phyloP scores from a whole-genome alignment of 2,888 invertebrate genomes.

The Drosophila longiperda region DNA sequence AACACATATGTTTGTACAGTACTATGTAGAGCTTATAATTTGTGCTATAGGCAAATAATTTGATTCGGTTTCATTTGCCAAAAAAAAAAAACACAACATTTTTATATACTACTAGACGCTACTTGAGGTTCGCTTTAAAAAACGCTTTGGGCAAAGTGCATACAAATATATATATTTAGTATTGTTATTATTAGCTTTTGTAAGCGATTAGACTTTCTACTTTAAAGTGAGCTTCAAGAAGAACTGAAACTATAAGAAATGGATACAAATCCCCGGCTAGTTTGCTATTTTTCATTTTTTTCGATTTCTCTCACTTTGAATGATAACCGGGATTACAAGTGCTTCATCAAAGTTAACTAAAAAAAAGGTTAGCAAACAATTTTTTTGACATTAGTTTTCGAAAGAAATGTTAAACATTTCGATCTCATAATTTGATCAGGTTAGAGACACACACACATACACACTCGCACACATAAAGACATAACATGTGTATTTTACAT shows the following conservation, averaged over 20 bases:
- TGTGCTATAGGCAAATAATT: slow-evolving; percentile 21
- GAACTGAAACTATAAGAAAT: slow-evolving; percentile 37
- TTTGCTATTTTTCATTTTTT: not conserved
- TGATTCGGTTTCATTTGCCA: slow-evolving; percentile 38
- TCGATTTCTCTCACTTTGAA: slow-evolving; percentile 7
- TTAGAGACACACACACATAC: slow-evolving; percentile 18
- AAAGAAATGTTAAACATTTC: slow-evolving; percentile 33
- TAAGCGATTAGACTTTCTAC: slow-evolving; percentile 12
- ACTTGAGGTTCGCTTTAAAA: slow-evolving; percentile 26
- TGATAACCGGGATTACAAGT: slow-evolving; percentile 12
- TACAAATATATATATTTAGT: slow-evolving; percentile 1
- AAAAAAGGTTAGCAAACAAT: not conserved
- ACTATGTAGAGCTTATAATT: slow-evolving; percentile 35
- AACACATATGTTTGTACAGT: slow-evolving; percentile 15
- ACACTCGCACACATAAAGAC: slow-evolving; percentile 1
- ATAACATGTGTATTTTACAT: slow-evolving; percentile 37
- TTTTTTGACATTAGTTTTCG: slow-evolving; percentile 4
- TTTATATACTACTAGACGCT: slow-evolving; percentile 15
- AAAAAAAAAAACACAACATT: slow-evolving; percentile 14
- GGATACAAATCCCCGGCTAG: slow-evolving; percentile 1
- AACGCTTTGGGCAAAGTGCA: slow-evolving; percentile 10
- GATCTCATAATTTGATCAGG: slow-evolving; percentile 21
- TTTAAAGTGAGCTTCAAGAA: slow-evolving; percentile 30
- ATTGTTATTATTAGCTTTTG: slow-evolving; percentile 9
- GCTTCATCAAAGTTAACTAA: slow-evolving; percentile 3